phyloP scores from a whole-genome alignment of 92 coral and sea anemone species.

The Desmophyllum pertusum region DNA sequence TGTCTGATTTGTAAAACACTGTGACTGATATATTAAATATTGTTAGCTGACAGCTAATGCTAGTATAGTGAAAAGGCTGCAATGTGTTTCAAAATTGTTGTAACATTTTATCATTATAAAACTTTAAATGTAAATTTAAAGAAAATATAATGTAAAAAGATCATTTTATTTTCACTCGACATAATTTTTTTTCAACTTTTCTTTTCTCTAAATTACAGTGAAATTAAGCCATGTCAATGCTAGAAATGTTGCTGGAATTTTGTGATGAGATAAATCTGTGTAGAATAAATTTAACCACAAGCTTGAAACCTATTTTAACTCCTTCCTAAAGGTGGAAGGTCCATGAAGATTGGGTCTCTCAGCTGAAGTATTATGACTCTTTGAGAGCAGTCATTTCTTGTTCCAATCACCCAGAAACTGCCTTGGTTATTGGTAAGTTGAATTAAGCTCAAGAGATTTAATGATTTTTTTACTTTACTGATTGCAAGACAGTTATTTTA shows the following conservation, averaged over 20 bases:
- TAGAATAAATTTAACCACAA: neutral
- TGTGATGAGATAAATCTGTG: neutral
- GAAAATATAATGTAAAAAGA: too few species aligned
- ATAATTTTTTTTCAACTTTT: neutral
- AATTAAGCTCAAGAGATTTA: neutral
- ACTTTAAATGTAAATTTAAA: too few species aligned
- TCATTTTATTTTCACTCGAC: too few species aligned
- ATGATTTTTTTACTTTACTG: too few species aligned
- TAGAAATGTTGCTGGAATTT: neutral
- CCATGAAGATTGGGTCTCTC: slow-evolving; percentile 99
- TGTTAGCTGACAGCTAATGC: neutral
- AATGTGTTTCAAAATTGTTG: neutral
- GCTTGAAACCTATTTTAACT: neutral
- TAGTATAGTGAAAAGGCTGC: neutral
- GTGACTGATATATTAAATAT: too few species aligned
- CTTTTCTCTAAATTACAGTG: neutral
- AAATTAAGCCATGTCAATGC: neutral
- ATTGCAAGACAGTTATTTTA: too few species aligned
- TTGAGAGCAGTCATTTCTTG: slow-evolving; percentile 97
- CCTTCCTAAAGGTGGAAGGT: slow-evolving; percentile 88
- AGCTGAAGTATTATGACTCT: slow-evolving; percentile 92
- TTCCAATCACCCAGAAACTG: slow-evolving; percentile 94
- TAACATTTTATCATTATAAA: too few species aligned
- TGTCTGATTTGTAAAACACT: too few species aligned
- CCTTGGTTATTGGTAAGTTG: slow-evolving; percentile 88